Conservation (phyloP, 2,888 invertebrate genomes). For the Aethes cnicana region DNA sequence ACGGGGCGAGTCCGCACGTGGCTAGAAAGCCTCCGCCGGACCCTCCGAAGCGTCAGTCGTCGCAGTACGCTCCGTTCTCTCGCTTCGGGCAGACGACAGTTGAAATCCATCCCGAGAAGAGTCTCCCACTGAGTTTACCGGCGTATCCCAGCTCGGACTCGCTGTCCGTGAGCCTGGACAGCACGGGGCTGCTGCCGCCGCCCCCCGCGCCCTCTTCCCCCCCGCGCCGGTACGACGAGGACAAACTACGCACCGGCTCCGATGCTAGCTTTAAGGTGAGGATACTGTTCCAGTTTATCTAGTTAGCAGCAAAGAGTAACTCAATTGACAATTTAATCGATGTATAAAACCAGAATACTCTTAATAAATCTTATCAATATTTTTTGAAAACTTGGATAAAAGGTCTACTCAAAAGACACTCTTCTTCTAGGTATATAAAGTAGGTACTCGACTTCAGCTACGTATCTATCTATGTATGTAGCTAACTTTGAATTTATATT, state of each 20-base stretch:
- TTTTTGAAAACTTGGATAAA: no score
- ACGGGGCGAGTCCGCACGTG: slow-evolving; percentile 87
- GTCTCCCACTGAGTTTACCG: slow-evolving; percentile 83
- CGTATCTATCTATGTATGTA: neutral
- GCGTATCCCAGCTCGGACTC: slow-evolving; percentile 86
- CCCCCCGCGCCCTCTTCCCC: slow-evolving; percentile 86
- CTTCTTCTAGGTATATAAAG: no score
- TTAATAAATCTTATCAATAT: no score
- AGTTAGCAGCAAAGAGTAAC: no score
- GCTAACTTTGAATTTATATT: slow-evolving; percentile 14
- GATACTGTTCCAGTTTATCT: no score
- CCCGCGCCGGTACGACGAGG: slow-evolving; percentile 74
- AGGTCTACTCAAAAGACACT: no score
- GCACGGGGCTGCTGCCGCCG: slow-evolving; percentile 85
- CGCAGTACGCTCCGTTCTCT: slow-evolving; percentile 75
- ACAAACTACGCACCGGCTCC: slow-evolving; percentile 86
- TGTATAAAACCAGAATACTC: no score
- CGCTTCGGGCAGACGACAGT: slow-evolving; percentile 83
- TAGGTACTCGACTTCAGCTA: neutral
- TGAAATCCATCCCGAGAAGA: slow-evolving; percentile 82
- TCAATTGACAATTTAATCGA: no score
- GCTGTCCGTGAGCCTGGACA: slow-evolving; percentile 83
- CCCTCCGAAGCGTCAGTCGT: slow-evolving; percentile 89
- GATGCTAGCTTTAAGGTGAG: slow-evolving; percentile 92
- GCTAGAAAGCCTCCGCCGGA: slow-evolving; percentile 91